Base-by-base conservation (phyloP, 2,888 invertebrate genomes). In the Epinotia brunnichana region DNA sequence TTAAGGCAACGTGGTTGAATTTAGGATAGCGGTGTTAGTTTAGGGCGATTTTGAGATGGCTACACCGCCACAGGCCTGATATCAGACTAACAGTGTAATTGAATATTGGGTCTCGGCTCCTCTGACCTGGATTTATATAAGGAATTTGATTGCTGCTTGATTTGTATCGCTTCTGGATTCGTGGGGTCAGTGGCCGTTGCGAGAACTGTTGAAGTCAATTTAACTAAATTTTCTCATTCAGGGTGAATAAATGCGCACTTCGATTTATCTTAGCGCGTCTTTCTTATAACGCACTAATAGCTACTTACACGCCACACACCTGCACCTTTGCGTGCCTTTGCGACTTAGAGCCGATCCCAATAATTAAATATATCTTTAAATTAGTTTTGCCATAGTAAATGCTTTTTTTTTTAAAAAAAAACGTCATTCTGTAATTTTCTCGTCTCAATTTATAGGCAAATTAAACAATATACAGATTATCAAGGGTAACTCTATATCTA, bases 11-110 rank as follows among this genome's bases (percentile, higher is more conserved):
- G 85, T 75, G 77, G 76, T 75, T 76, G 70, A 77, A 63, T 78
- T 71, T 84, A 62, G 64, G 39, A 44, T 78, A 77, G 9, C 61
- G 39, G 68, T 71, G 74, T 77, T 75, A 77, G 81, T 83, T 85
- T 82, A 81, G 82, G 84, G 82, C 86, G 88, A 88, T 88, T 87
- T 85, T 79, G 87, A 86, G 87, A 87, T 87, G 85, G 84, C 81
- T 83, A 81, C 80, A 83, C 79, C 85, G 87, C 87, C 81, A 77
- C 82, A 80, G 87, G 89, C 84, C 82, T 84, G 81, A 86, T 88
- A 89, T 88, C 83, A 86, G 87, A 77, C 83, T 84, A 84, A 83
- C 85, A 84, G 81, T 83, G 83, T 92, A 91, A 92, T 92, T 91
- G 90, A 92, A 92, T 92, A 89, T 84, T 77, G 83, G 79, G 77